A percentile compares a stretch with the other conserved stretches of the same genome.
phyloP scores from a whole-genome alignment of 92 coral and sea anemone genomes.

The Chrysogorgia sp. region DNA sequence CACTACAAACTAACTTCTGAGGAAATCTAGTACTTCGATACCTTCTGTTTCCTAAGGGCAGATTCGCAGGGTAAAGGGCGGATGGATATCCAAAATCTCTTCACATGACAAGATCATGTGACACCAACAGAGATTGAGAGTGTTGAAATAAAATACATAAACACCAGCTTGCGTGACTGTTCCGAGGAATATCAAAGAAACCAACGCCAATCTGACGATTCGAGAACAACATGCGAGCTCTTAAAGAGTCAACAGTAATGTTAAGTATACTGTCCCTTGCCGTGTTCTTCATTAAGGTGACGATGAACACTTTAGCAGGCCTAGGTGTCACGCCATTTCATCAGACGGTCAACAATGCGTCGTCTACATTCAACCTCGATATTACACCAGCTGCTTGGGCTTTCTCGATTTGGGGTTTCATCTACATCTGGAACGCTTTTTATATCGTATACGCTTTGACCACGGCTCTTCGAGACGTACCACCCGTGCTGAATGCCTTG shows the following conservation, averaged over 20 bases:
- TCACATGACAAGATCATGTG: no score
- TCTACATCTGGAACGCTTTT: constrained; percentile 74
- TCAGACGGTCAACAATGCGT: neutral
- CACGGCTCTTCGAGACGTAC: constrained; percentile 65
- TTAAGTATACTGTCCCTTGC: neutral
- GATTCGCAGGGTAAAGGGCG: no score
- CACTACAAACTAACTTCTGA: no score
- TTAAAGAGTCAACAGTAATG: neutral
- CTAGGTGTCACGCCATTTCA: neutral
- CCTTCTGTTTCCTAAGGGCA: no score
- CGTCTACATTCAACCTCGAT: constrained; percentile 15
- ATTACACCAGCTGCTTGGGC: constrained; percentile 96
- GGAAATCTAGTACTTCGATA: no score
- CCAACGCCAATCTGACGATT: neutral
- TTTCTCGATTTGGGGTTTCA: constrained; percentile 88
- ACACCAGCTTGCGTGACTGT: no score
- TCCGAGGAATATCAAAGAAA: no score
- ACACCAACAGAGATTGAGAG: no score
- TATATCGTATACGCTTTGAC: constrained; percentile 76
- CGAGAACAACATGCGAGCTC: neutral
- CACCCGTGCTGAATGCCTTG: constrained; percentile 55
- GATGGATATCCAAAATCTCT: no score
- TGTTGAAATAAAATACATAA: no score
- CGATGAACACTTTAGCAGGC: constrained; percentile 13
- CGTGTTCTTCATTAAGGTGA: constrained; percentile 1